phyloP scores from a whole-genome alignment of 2,888 invertebrate genomes.

The Scotopteryx bipunctaria region DNA sequence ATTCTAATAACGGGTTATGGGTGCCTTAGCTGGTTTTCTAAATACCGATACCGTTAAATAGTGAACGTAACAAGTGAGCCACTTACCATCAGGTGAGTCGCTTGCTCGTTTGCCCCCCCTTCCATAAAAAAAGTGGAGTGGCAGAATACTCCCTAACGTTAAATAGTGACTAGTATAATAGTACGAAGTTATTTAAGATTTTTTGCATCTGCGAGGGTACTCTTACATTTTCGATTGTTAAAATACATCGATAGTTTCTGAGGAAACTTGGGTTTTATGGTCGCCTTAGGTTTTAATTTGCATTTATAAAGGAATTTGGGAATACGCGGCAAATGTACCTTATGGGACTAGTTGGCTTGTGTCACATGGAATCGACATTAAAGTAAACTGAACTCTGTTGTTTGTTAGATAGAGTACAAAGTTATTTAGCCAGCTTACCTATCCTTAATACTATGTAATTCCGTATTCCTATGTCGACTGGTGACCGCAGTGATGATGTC shows the following conservation, averaged over 20 bases:
- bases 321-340: constrained; percentile 26
- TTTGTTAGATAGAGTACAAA: neutral
- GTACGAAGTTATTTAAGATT: too few species aligned
- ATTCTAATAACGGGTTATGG: constrained; percentile 38
- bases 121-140: too few species aligned
- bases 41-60: neutral
- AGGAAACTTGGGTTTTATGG: constrained; percentile 18
- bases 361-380: neutral
- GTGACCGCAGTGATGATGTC: too few species aligned
- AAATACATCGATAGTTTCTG: neutral
- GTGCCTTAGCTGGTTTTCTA: constrained; percentile 23
- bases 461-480: too few species aligned
- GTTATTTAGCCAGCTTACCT: too few species aligned
- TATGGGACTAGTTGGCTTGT: neutral
- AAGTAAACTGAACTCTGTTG: neutral
- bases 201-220: too few species aligned
- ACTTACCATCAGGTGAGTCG: too few species aligned
- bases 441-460: too few species aligned
- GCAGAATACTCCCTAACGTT: too few species aligned
- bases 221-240: too few species aligned
- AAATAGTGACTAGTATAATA: too few species aligned
- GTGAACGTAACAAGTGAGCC: neutral
- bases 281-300: constrained; percentile 37
- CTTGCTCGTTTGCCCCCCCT: too few species aligned
- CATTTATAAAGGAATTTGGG: constrained; percentile 40